These are phyloP conservation scores for Oligia latruncula DNA, from an alignment of 2,888 invertebrate species.

Conservation along the genomic window DNA sequence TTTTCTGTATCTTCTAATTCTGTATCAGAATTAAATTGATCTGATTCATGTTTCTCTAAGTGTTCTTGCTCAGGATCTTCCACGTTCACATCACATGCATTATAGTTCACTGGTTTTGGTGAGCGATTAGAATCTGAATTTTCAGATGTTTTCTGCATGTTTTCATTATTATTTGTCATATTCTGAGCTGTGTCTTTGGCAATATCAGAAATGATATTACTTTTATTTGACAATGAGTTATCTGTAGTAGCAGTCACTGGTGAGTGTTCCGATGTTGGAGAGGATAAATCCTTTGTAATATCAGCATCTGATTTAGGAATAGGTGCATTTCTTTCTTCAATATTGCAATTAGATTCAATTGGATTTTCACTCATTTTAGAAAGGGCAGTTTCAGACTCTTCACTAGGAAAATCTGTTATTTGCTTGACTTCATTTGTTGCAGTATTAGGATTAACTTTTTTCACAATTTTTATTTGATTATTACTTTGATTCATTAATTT, in stretches of 20 bases:
- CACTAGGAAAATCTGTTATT: conserved; percentile 8
- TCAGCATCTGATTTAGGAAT: conserved; percentile 13
- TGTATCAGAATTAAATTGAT: conserved; percentile 34
- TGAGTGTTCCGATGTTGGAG: conserved; percentile 23
- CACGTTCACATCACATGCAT: conserved; percentile 8
- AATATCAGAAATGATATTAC: conserved; percentile 26
- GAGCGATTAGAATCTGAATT: conserved; percentile 4
- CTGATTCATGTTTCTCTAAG: conserved; percentile 22
- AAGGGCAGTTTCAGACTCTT: conserved; percentile 14
- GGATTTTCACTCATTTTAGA: conserved; percentile 34
- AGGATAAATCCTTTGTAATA: conserved; percentile 26
- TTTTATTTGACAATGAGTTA: conserved; percentile 32
- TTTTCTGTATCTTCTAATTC: conserved; percentile 35
- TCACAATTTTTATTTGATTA: conserved; percentile 85
- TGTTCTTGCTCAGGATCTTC: conserved; percentile 2
- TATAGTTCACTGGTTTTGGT: conserved; percentile 13
- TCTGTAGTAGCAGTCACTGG: background rate
- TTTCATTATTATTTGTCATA: conserved; percentile 10
- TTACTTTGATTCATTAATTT: conserved; percentile 84
- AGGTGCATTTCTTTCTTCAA: conserved; percentile 21
- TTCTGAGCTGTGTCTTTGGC: conserved; percentile 15
- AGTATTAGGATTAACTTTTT: conserved; percentile 71
- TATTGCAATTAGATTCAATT: conserved; percentile 22
- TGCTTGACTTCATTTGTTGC: conserved; percentile 53
- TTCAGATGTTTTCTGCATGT: conserved; percentile 5